Conservation (phyloP, 2,113 vertebrate genomes). For the Cercocebus atys region DNA sequence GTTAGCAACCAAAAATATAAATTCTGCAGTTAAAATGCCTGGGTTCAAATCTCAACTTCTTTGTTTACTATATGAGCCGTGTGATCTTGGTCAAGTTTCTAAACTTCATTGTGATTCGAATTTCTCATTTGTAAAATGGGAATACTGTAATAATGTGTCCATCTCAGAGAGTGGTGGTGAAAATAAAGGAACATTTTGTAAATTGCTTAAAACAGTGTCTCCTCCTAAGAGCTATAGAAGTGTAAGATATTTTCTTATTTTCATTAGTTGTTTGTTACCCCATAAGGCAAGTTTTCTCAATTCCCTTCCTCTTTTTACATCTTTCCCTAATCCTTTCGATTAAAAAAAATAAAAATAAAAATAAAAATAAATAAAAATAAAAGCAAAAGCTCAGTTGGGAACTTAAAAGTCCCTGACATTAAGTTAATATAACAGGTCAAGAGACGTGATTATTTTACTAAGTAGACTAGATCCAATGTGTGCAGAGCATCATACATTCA, state of each 20-base stretch:
- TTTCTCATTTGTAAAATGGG: neutral
- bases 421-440: neutral
- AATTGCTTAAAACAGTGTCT: neutral
- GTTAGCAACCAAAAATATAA: neutral
- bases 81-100: neutral
- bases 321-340: neutral
- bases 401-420: neutral
- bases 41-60: neutral
- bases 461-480: neutral
- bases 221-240: neutral
- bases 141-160: neutral
- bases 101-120: neutral
- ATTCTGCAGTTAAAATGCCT: neutral
- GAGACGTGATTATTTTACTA: neutral
- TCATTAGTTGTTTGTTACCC: neutral
- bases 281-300: neutral
- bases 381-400: neutral
- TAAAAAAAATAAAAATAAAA: neutral
- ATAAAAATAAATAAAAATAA: too few species aligned
- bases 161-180: neutral
- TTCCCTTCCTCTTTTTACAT: neutral
- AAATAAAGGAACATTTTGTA: neutral
- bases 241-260: neutral
- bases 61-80: neutral
- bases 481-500: neutral